phyloP scores from a whole-genome alignment of 2,797 vertebrate genomes.

The Macroramphosus scolopax region DNA sequence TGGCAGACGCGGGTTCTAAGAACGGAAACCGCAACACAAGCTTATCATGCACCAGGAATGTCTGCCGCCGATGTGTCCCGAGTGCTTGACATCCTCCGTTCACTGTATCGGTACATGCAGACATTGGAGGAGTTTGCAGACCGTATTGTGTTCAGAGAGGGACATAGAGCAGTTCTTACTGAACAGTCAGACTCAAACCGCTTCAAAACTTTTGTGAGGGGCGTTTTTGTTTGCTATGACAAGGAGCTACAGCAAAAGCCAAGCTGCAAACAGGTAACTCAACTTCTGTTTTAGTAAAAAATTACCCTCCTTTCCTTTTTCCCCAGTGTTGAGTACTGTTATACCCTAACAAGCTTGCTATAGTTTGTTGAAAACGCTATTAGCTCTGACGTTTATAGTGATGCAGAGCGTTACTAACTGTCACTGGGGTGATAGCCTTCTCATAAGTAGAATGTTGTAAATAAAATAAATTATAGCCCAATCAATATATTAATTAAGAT shows the following conservation, averaged over 20 bases:
- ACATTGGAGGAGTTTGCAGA: conserved; percentile 67
- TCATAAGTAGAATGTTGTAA: too few relatives aligned
- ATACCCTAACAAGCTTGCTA: too few relatives aligned
- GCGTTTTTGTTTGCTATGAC: conserved; percentile 67
- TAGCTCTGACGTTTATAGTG: too few relatives aligned
- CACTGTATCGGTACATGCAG: conserved; percentile 57
- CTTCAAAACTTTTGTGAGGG: conserved; percentile 55
- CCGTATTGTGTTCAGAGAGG: conserved; percentile 63
- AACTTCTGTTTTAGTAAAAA: not conserved
- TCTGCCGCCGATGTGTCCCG: conserved; percentile 34
- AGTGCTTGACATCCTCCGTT: conserved; percentile 52
- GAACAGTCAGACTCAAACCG: conserved; percentile 59
- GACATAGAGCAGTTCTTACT: conserved; percentile 41
- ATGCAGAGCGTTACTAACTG: too few relatives aligned
- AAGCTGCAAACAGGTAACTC: conserved; percentile 67
- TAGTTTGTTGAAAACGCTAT: too few relatives aligned
- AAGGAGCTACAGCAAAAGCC: conserved; percentile 63
- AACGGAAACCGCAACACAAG: not conserved
- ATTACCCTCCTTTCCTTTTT: not conserved
- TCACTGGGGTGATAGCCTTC: too few relatives aligned
- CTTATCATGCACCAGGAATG: conserved; percentile 24
- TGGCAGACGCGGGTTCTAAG: conserved; percentile 13
- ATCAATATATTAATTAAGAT: too few relatives aligned
- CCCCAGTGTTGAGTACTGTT: not conserved
- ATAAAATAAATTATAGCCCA: too few relatives aligned